Evolutionary conservation across 2,113 vertebrate genomes (phyloP).

Genomic region (Archocentrus centrarchus): DNA sequence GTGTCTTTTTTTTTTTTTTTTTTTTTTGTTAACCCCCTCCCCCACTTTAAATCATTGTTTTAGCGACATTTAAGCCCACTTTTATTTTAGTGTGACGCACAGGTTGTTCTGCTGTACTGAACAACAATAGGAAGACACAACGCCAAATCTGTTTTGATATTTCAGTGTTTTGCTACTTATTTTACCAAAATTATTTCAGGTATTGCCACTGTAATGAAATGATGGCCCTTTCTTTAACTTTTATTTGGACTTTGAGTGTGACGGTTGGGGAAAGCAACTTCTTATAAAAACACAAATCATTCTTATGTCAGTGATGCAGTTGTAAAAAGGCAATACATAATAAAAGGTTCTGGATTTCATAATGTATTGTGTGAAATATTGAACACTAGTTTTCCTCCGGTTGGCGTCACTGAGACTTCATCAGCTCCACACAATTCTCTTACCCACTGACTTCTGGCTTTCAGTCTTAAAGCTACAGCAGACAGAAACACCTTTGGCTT

Average conservation of each 20-base stretch:
- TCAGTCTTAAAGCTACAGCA: not conserved
- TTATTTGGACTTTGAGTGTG: constrained; percentile 62
- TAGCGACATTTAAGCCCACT: constrained; percentile 44
- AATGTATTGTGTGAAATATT: constrained; percentile 45
- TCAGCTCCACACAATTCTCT: not conserved
- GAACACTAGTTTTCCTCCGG: not conserved
- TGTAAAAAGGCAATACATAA: constrained; percentile 75
- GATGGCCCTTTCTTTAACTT: constrained; percentile 33
- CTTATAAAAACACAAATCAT: constrained; percentile 51
- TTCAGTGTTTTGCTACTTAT: constrained; percentile 65
- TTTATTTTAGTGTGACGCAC: constrained; percentile 55
- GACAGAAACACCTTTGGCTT: not conserved
- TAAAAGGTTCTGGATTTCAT: constrained; percentile 69
- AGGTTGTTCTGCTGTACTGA: constrained; percentile 36
- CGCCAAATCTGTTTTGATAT: constrained; percentile 67
- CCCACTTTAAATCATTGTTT: constrained; percentile 48
- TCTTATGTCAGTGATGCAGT: constrained; percentile 60
- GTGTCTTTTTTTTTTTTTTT: not conserved
- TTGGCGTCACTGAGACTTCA: not conserved
- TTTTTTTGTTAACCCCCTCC: not conserved
- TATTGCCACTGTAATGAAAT: constrained; percentile 24
- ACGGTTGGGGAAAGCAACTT: constrained; percentile 36
- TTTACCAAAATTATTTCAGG: constrained; percentile 62
- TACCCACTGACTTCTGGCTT: not conserved
- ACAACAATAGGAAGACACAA: constrained; percentile 22